Conservation (phyloP, 2,888 invertebrate genomes). For the Pachydiplax longipennis region DNA sequence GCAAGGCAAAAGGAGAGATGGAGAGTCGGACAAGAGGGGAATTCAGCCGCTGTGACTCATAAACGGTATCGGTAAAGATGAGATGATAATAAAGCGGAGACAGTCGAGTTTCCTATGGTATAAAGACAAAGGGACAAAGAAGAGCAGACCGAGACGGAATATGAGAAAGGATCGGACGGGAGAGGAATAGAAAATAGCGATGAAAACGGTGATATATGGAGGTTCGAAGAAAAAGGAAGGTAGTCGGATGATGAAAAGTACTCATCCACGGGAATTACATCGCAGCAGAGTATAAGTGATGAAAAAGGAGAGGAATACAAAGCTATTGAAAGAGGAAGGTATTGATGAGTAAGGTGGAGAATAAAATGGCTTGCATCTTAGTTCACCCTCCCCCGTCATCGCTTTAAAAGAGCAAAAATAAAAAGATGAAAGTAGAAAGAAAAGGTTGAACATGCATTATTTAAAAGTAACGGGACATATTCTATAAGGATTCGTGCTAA, state of each 20-base stretch:
- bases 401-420: background rate
- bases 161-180: background rate
- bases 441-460: slow-evolving; percentile 3
- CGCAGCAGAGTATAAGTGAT: no score
- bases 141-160: no score
- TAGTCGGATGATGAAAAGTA: background rate
- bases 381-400: background rate
- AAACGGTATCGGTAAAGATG: no score
- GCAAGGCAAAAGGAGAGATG: no score
- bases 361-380: background rate
- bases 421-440: background rate
- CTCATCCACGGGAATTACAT: no score
- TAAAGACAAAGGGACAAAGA: no score
- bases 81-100: no score
- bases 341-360: background rate
- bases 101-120: no score
- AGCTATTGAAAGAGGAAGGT: background rate
- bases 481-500: background rate
- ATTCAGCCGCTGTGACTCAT: background rate
- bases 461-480: background rate
- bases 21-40: background rate
- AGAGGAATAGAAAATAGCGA: background rate
- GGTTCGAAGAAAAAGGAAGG: background rate
- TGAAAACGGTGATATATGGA: background rate
- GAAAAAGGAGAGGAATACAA: background rate